Conservation (phyloP, 2,888 invertebrate species). For the Acanthopleura granulata region DNA sequence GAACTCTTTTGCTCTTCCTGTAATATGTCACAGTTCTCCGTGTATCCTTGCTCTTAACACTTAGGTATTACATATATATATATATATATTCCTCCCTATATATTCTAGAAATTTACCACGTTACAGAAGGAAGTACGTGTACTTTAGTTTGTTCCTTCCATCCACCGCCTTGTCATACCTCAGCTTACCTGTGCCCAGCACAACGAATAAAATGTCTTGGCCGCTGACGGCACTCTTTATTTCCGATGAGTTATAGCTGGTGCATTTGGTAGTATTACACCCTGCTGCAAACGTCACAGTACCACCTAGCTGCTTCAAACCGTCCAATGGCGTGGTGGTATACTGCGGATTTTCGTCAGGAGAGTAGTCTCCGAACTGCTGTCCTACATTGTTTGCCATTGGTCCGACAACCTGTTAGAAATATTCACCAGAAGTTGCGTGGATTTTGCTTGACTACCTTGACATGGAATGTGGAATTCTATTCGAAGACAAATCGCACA, state of each 20-base stretch:
- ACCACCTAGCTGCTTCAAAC: slow-evolving; percentile 29
- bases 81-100: no score
- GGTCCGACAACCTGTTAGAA: slow-evolving; percentile 42
- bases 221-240: slow-evolving; percentile 25
- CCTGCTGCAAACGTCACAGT: slow-evolving; percentile 28
- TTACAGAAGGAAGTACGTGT: no score
- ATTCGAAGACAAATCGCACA: no score
- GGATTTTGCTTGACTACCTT: no score
- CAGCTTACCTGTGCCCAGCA: slow-evolving; percentile 32
- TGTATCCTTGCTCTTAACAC: no score
- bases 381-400: slow-evolving; percentile 34
- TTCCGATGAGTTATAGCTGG: slow-evolving; percentile 25
- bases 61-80: no score
- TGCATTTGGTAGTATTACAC: slow-evolving; percentile 31
- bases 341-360: slow-evolving; percentile 29
- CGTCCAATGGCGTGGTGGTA: slow-evolving; percentile 32
- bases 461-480: no score
- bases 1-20: no score
- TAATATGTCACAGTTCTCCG: no score
- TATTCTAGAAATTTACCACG: no score
- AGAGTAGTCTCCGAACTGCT: slow-evolving; percentile 42
- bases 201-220: slow-evolving; percentile 35
- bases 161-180: no score
- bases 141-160: no score
- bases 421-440: background rate